A percentile compares a stretch with the other conserved stretches of the same genome.
Evolutionary conservation across 2,113 vertebrate genomes (phyloP).

Genomic region (Falco punctatus): DNA sequence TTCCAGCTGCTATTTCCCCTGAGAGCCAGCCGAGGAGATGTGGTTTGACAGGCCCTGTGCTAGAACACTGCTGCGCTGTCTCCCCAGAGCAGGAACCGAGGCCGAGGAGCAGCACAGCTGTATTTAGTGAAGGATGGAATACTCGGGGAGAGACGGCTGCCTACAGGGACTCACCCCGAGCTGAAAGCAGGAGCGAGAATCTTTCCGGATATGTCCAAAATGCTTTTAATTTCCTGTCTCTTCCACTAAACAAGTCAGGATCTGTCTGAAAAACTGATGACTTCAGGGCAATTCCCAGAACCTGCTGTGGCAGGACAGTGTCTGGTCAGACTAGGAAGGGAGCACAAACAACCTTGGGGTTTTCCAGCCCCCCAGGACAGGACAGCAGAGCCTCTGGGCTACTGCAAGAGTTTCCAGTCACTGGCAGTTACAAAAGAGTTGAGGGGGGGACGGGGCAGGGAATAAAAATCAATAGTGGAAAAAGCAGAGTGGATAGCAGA

Average conservation of each 20-base stretch:
- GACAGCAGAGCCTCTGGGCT: not conserved
- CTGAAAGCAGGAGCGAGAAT: not conserved
- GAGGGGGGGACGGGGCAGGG: too few species aligned
- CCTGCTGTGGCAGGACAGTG: not conserved
- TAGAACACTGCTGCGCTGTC: not conserved
- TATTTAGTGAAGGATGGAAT: not conserved
- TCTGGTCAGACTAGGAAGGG: not conserved
- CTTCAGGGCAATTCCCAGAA: not conserved
- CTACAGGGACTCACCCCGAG: not conserved
- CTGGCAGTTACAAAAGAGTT: not conserved
- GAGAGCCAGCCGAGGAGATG: fast-evolving
- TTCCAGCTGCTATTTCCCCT: not conserved
- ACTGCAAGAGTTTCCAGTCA: not conserved
- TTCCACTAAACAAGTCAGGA: not conserved
- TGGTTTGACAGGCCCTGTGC: not conserved
- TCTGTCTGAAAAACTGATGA: not conserved
- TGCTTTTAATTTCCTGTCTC: not conserved
- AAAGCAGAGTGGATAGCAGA: not conserved
- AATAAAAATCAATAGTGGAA: not conserved
- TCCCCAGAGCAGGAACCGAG: not conserved
- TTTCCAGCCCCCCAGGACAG: not conserved
- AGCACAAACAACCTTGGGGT: not conserved
- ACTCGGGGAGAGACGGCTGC: fast-evolving
- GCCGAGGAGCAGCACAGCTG: fast-evolving
- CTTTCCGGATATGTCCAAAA: too few species aligned